Evolutionary conservation across 2,888 invertebrate genomes (phyloP).

Genomic region (Melanophora roralis): DNA sequence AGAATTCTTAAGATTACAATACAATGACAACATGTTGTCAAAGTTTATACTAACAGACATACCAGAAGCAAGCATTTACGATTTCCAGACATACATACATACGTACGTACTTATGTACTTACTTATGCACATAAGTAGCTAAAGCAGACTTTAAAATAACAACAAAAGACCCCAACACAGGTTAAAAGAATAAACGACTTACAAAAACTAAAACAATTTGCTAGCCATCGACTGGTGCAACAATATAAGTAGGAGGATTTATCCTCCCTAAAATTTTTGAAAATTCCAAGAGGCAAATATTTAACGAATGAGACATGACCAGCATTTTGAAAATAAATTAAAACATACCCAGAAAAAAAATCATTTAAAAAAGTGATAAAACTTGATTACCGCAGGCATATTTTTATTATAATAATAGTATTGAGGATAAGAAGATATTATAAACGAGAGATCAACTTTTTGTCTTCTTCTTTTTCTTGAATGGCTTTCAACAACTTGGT

Average conservation of each 20-base stretch:
- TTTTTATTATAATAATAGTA: too few species aligned
- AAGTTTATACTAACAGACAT: background rate
- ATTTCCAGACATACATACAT: background rate
- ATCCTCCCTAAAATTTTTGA: background rate
- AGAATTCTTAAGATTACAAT: constrained; percentile 55
- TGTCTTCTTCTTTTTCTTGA: too few species aligned
- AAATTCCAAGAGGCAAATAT: too few species aligned
- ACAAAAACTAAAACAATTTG: background rate
- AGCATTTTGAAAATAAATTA: too few species aligned
- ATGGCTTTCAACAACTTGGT: too few species aligned
- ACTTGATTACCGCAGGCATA: too few species aligned
- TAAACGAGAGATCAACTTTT: too few species aligned
- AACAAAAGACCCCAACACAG: background rate
- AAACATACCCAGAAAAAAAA: too few species aligned
- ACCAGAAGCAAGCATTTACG: background rate
- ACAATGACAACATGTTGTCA: constrained; percentile 24
- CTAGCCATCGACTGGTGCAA: background rate
- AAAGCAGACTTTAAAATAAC: background rate
- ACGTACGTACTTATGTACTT: too few species aligned
- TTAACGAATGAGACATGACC: too few species aligned
- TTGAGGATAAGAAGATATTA: too few species aligned
- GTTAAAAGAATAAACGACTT: background rate
- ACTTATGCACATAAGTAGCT: background rate
- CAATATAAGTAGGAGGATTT: background rate
- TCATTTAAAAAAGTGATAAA: too few species aligned